Conservation (phyloP, 1,140 invertebrate genomes). For the Zaprionus ornatus region DNA sequence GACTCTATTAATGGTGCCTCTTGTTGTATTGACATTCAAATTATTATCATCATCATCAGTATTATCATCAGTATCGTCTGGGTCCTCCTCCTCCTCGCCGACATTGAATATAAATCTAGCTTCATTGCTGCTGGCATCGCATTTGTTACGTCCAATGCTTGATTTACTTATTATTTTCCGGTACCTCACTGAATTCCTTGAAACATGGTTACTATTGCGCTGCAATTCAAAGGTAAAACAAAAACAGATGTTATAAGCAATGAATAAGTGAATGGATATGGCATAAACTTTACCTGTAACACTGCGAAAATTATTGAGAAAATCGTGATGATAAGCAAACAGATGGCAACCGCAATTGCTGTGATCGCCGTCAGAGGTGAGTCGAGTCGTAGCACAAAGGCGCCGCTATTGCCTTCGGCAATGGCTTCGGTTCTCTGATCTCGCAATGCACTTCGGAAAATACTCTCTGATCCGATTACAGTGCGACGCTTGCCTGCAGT, state of each 20-base stretch:
- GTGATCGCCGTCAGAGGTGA: slow-evolving; percentile 86
- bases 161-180: slow-evolving; percentile 59
- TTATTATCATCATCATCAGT: slow-evolving; percentile 48
- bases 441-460: slow-evolving; percentile 43
- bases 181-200: slow-evolving; percentile 67
- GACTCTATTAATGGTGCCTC: slow-evolving; percentile 32
- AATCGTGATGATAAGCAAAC: slow-evolving; percentile 87
- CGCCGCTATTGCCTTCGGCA: slow-evolving; percentile 74
- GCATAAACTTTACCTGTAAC: slow-evolving; percentile 86
- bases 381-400: slow-evolving; percentile 72
- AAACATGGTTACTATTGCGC: slow-evolving; percentile 68
- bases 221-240: slow-evolving; percentile 3
- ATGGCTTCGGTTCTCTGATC: slow-evolving; percentile 20
- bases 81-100: slow-evolving; percentile 62
- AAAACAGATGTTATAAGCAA: background rate
- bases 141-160: slow-evolving; percentile 17
- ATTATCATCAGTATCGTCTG: slow-evolving; percentile 59
- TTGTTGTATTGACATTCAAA: slow-evolving; percentile 20
- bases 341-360: slow-evolving; percentile 87
- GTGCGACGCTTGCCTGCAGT: slow-evolving; percentile 90
- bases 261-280: slow-evolving; percentile 7
- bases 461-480: slow-evolving; percentile 84
- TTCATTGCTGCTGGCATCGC: slow-evolving; percentile 46
- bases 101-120: slow-evolving; percentile 72
- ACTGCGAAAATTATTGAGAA: slow-evolving; percentile 88